Evolutionary conservation across 2,113 vertebrate species (phyloP).

Genomic region (Pseudolaguvia tuberculata): DNA sequence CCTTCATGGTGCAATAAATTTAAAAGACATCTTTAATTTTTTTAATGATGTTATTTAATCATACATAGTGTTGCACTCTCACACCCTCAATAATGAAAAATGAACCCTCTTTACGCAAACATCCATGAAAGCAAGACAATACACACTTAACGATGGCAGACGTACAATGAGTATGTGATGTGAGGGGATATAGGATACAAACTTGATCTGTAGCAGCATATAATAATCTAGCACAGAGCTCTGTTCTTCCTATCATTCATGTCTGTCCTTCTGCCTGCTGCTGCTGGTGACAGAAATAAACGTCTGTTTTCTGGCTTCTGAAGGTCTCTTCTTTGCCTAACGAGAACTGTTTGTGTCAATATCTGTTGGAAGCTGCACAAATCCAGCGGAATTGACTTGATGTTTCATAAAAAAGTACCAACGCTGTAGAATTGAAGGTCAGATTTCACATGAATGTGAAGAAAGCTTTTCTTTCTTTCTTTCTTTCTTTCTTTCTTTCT

Average conservation of each 20-base stretch:
- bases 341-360: conserved; percentile 13
- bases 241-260: conserved; percentile 20
- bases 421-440: conserved; percentile 23
- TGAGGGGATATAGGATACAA: conserved; percentile 13
- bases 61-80: conserved; percentile 29
- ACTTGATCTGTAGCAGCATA: background rate
- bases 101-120: conserved; percentile 35
- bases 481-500: conserved; percentile 8
- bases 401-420: conserved; percentile 17
- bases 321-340: conserved; percentile 19
- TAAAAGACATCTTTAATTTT: conserved; percentile 47
- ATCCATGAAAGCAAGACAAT: conserved; percentile 36
- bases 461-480: conserved; percentile 9
- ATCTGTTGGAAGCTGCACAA: conserved; percentile 14
- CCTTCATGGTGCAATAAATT: conserved; percentile 47
- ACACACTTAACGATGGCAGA: conserved; percentile 20
- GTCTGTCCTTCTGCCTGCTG: conserved; percentile 23
- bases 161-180: conserved; percentile 15
- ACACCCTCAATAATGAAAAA: conserved; percentile 53
- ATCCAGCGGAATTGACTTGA: background rate
- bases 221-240: conserved; percentile 9
- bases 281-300: background rate
- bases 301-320: conserved; percentile 2
- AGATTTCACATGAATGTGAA: conserved; percentile 17
- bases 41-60: conserved; percentile 58